Evolutionary conservation across 2,113 vertebrate species (phyloP), one percentile per base, ranked within the genome.

Genomic region (Dicaeum eximium): DNA sequence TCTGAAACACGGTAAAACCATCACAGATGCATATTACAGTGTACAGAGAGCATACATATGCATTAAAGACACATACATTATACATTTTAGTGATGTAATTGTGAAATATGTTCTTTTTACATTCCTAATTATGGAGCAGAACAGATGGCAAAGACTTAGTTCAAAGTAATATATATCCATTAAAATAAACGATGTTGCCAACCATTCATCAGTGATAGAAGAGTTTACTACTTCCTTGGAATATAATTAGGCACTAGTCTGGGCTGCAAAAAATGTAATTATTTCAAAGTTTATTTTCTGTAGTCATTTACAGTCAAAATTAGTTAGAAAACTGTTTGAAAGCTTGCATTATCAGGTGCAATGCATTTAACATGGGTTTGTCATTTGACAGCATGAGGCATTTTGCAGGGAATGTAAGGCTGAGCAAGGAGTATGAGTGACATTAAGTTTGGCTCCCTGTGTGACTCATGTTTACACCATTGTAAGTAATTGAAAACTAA

Each of bases 111-210:
- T 95, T 86, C 75, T 37, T 95, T 96, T 97, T 94, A 94, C 79
- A 88, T 96, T 88, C 84, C 86, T 95, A 97, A 96, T 96, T 96
- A 93, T 74, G 91, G 83, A 95, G 78, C 58, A 72, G 80, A 97
- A 96, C 95, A 97, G 96, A 97, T 97, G 96, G 95, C 72, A 93
- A 96, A 96, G 93, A 93, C 93, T 96, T 96, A 95, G 80, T 96
- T 94, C 90, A 92, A 92, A 95, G 91, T 86, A 94, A 95, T 96
- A 38, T 92, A 81, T 95, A 96, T 91, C 92, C 92, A 95, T 97
- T 97, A 97, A 96, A 95, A 96, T 93, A 97, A 97, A 92, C 2
- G 75, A 95, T 91, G 73, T 91, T 96, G 86, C 91, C 74, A 93
- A 64, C 92, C 80, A 91, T 95, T 95, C 91, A 89, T 93, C 94